Evolutionary conservation across 2,888 invertebrate species (phyloP).

Genomic region (Trichopria drosophilae): DNA sequence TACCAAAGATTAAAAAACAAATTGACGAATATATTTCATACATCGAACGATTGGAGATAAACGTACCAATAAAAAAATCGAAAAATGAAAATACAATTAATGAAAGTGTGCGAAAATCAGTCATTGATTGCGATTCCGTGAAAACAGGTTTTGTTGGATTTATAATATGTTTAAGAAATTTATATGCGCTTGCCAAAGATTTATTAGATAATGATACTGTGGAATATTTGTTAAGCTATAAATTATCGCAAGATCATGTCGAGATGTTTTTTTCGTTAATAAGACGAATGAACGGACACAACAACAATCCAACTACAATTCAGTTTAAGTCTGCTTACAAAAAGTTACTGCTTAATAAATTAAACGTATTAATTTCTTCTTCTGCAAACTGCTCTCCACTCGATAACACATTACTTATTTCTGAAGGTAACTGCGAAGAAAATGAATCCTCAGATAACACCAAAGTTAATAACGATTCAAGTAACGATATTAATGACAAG

Average conservation of each 20-base stretch:
- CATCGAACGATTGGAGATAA: slow-evolving; percentile 16
- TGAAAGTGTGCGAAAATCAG: slow-evolving; percentile 6
- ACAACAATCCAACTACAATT: slow-evolving; percentile 25
- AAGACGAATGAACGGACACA: slow-evolving; percentile 23
- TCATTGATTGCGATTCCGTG: slow-evolving; percentile 4
- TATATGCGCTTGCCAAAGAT: slow-evolving; percentile 16
- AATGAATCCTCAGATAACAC: too few species aligned
- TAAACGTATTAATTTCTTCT: slow-evolving; percentile 12
- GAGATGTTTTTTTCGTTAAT: slow-evolving; percentile 29
- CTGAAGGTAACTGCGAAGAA: too few species aligned
- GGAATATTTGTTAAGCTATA: slow-evolving; percentile 20
- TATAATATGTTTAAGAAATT: slow-evolving; percentile 25
- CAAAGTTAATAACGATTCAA: too few species aligned
- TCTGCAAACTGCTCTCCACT: slow-evolving; percentile 20
- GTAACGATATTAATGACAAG: too few species aligned
- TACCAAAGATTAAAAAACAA: slow-evolving; percentile 5
- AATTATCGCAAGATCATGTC: slow-evolving; percentile 29
- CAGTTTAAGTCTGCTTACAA: slow-evolving; percentile 29
- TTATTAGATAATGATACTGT: slow-evolving; percentile 14
- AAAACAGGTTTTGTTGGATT: slow-evolving; percentile 26
- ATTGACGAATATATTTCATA: slow-evolving; percentile 12
- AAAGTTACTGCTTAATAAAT: slow-evolving; percentile 22
- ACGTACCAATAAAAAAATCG: background rate
- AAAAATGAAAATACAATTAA: background rate
- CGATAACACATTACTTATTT: slow-evolving; percentile 15